Base-by-base conservation (phyloP, 1,140 invertebrate genomes). In the Drosophila pectinifera region DNA sequence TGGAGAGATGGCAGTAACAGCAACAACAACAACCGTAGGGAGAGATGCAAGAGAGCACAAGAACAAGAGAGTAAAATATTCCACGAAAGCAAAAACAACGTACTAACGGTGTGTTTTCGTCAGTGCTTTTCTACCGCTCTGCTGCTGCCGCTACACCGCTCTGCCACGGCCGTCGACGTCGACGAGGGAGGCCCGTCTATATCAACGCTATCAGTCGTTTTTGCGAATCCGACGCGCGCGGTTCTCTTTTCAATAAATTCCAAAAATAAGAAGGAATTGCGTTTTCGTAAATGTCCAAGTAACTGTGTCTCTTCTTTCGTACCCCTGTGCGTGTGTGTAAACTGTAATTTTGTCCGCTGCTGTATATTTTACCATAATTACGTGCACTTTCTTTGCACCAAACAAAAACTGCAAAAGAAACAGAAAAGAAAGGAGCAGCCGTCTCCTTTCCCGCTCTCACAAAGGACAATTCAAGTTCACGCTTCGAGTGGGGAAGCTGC, bases 141-240 rank as follows among this genome's bases (percentile, higher is more conserved):
- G 42, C 36, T 56, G 75, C 46, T 63, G 70, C 64, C 83, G 75
- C 24, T 49, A 5, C 26, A 31, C 46, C 46, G 24, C 46, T 38
- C 58, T 49, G 42, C 31, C 63, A 73, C 53, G 67, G 64, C 69
- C 77, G 74, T 63, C 82, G 24, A 67, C 78, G 70, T 41, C 76
- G 72, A 61, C 48, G 65, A 49, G 85, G 84, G 62, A 89, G 77
- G 85, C 80, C 85, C 69, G 85, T 84, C 73, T 78, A 80, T 89
- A 90, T 89, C 84, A 90, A 65, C 73, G 77, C 82, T 89, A 89
- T 90, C 84, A 89, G 80, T 89, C 86, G 84, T 67, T 90, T 90
- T 80, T 68, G 80, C 77, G 84, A 90, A 90, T 89, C 78, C 85
- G 73, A 78, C 62, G 84, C 77, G 85, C 69, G 73, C 84, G 73